Percentiles rank a stretch among this genome's conserved stretches.
phyloP scores from a whole-genome alignment of 1,140 invertebrate genomes.

The Drosophila ironensis region DNA sequence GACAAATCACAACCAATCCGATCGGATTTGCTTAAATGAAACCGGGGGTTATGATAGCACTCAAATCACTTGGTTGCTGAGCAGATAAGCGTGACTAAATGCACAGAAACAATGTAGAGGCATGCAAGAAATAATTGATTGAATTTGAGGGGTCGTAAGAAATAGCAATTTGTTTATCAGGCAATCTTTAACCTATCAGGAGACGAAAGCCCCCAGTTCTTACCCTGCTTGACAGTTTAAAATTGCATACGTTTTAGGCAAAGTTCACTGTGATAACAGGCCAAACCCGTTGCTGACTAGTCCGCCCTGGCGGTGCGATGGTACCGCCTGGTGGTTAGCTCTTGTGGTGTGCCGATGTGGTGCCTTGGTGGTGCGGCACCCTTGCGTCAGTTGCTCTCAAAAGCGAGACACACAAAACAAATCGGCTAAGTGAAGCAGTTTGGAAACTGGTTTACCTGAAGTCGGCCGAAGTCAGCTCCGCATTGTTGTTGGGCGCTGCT shows the following conservation, averaged over 20 bases:
- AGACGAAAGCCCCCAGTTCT: too few species aligned
- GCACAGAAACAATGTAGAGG: too few species aligned
- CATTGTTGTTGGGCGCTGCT: conserved; percentile 62
- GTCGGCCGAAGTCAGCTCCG: conserved; percentile 12
- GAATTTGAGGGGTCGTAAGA: too few species aligned
- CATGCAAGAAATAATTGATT: too few species aligned
- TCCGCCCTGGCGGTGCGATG: conserved; percentile 16
- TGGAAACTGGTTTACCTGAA: conserved; percentile 39
- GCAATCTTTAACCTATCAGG: too few species aligned
- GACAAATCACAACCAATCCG: too few species aligned
- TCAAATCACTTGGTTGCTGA: too few species aligned
- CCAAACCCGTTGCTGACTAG: conserved; percentile 63
- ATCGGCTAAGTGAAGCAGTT: conserved; percentile 57
- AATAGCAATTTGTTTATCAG: too few species aligned
- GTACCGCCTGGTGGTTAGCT: conserved; percentile 24
- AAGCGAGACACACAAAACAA: conserved; percentile 24
- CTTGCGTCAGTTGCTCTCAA: conserved; percentile 77
- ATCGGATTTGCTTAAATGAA: neutral
- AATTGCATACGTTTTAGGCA: too few species aligned
- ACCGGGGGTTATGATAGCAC: too few species aligned
- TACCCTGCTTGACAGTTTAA: too few species aligned
- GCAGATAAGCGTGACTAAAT: too few species aligned
- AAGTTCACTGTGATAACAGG: conserved; percentile 47
- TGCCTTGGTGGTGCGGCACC: conserved; percentile 38
- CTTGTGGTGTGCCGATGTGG: conserved; percentile 14